These are phyloP conservation scores for Drosophila tripunctata DNA, from an alignment of 2,888 invertebrate genomes.

Conservation along the genomic window DNA sequence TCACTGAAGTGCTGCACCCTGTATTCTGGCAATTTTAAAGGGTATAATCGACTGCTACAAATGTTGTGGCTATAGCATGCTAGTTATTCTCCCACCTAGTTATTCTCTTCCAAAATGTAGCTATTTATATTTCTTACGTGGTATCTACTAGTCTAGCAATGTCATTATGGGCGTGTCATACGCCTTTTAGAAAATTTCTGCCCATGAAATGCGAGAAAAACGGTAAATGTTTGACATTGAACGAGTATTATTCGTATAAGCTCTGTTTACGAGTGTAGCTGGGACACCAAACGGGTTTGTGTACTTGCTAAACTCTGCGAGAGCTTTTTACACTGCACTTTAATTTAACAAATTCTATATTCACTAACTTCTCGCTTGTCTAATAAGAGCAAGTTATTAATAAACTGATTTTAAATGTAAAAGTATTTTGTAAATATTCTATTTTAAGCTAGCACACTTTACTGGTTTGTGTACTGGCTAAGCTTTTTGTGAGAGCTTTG, in stretches of 20 bases:
- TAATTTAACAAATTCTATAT: too few relatives aligned
- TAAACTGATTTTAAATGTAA: not conserved
- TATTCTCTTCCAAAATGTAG: not conserved
- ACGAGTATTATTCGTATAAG: not conserved
- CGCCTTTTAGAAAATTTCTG: too few relatives aligned
- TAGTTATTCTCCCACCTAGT: not conserved
- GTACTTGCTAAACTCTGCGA: too few relatives aligned
- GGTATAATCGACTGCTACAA: not conserved
- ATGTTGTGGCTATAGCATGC: not conserved
- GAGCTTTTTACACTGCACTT: too few relatives aligned
- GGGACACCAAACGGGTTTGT: too few relatives aligned
- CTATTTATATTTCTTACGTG: too few relatives aligned
- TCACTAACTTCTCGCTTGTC: too few relatives aligned
- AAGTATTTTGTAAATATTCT: not conserved
- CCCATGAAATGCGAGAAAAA: not conserved
- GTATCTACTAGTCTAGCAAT: too few relatives aligned
- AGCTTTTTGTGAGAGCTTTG: not conserved
- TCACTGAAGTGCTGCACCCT: not conserved
- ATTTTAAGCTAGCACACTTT: not conserved
- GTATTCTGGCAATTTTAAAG: not conserved
- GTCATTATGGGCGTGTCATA: too few relatives aligned
- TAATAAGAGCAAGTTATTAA: too few relatives aligned
- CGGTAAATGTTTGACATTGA: not conserved
- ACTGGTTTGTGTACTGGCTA: slow-evolving; percentile 14
- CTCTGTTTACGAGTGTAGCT: too few relatives aligned